phyloP scores from a whole-genome alignment of 1,140 invertebrate species.

The Platyura marginata region DNA sequence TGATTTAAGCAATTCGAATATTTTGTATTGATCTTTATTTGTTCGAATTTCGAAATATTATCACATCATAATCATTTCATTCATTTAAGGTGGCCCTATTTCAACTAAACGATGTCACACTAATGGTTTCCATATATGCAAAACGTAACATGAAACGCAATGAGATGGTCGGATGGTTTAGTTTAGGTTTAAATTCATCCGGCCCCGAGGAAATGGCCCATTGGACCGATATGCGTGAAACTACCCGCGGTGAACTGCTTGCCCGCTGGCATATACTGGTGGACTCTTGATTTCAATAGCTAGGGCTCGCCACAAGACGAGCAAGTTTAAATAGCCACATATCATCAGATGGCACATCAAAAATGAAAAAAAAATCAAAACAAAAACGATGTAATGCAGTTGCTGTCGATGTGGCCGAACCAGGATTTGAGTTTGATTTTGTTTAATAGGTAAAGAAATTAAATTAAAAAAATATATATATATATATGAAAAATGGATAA shows the following conservation, averaged over 20 bases:
- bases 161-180: conserved; percentile 94
- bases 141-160: conserved; percentile 81
- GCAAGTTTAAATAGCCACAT: conserved; percentile 9
- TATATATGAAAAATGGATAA: no score
- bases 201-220: conserved; percentile 83
- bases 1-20: no score
- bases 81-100: conserved; percentile 73
- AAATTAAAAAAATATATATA: no score
- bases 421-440: conserved; percentile 4
- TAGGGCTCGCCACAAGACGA: conserved; percentile 20
- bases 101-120: conserved; percentile 85
- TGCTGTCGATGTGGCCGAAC: conserved; percentile 2
- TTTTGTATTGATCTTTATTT: no score
- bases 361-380: conserved; percentile 1
- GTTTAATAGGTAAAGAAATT: no score
- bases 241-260: conserved; percentile 23
- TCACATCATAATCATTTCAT: no score
- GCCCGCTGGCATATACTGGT: conserved; percentile 54
- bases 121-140: conserved; percentile 87
- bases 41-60: no score
- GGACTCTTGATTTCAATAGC: conserved; percentile 25
- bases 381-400: neutral
- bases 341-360: conserved; percentile 1
- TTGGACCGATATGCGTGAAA: conserved; percentile 75
- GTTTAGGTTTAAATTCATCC: conserved; percentile 75